Evolutionary conservation across 2,888 invertebrate genomes (phyloP).

Genomic region (Hymenopus coronatus): DNA sequence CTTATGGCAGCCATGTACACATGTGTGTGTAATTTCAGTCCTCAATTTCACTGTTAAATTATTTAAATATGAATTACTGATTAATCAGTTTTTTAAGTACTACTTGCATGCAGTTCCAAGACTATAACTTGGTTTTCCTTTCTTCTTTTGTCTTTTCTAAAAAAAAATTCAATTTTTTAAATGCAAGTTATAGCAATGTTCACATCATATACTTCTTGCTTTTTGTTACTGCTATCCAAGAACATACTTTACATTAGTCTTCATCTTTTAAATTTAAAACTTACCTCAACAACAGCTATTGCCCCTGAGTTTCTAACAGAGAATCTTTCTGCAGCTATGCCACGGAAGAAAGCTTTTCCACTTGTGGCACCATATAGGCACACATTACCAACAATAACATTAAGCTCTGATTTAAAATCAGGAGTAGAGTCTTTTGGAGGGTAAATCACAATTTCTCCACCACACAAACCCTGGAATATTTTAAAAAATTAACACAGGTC

Average conservation of each 20-base stretch:
- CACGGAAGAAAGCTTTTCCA: slow-evolving; percentile 90
- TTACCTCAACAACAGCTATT: slow-evolving; percentile 84
- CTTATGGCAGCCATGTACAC: no score
- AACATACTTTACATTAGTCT: neutral
- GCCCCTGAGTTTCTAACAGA: slow-evolving; percentile 98
- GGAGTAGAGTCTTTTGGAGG: slow-evolving; percentile 78
- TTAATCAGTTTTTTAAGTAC: no score
- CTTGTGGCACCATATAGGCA: slow-evolving; percentile 96
- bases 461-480: slow-evolving; percentile 73
- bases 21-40: no score
- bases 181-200: neutral
- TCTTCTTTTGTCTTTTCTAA: no score
- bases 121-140: no score
- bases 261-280: slow-evolving; percentile 14
- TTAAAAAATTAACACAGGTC: slow-evolving; percentile 12
- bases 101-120: no score
- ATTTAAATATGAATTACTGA: no score
- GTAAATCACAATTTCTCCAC: slow-evolving; percentile 88
- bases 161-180: neutral
- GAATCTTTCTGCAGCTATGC: slow-evolving; percentile 97
- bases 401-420: slow-evolving; percentile 82
- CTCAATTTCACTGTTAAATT: no score
- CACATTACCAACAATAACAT: slow-evolving; percentile 97
- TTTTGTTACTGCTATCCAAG: neutral
- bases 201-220: neutral